Percentiles rank a stretch among this genome's conserved stretches.
Conservation (phyloP, 2,797 vertebrate species). For the Chelon labrosus region DNA sequence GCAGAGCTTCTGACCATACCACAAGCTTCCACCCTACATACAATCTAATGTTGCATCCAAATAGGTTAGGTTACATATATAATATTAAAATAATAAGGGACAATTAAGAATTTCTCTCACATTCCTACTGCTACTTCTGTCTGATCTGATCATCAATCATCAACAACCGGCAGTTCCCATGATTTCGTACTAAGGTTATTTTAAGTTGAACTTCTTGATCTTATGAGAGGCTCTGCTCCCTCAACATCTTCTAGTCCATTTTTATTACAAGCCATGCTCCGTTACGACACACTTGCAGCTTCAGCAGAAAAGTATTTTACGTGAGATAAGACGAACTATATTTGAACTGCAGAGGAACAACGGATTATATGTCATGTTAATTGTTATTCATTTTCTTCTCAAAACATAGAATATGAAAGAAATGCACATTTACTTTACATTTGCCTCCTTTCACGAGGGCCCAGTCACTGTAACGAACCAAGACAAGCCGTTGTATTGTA, state of each 20-base stretch:
- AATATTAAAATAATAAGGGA: too few relatives aligned
- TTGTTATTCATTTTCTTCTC: neutral
- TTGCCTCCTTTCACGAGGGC: neutral
- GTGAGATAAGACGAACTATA: neutral
- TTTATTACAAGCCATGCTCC: neutral
- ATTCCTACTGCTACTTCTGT: neutral
- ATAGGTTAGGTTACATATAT: too few relatives aligned
- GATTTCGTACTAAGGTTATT: neutral
- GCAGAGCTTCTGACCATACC: too few relatives aligned
- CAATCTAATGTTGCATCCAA: too few relatives aligned
- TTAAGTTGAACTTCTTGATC: constrained; percentile 8
- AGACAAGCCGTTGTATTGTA: constrained; percentile 11
- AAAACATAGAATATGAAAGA: neutral
- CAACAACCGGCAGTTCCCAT: neutral
- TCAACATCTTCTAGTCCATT: neutral
- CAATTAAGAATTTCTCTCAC: too few relatives aligned
- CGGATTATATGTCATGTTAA: neutral
- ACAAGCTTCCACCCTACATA: too few relatives aligned
- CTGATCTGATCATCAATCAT: neutral
- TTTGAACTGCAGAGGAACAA: neutral
- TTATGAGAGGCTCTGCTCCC: neutral
- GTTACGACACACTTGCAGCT: neutral
- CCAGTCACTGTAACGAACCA: constrained; percentile 19
- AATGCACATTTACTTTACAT: neutral
- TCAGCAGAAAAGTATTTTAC: neutral